Conservation (phyloP, 2,888 invertebrate genomes). For the Bembecia ichneumoniformis region DNA sequence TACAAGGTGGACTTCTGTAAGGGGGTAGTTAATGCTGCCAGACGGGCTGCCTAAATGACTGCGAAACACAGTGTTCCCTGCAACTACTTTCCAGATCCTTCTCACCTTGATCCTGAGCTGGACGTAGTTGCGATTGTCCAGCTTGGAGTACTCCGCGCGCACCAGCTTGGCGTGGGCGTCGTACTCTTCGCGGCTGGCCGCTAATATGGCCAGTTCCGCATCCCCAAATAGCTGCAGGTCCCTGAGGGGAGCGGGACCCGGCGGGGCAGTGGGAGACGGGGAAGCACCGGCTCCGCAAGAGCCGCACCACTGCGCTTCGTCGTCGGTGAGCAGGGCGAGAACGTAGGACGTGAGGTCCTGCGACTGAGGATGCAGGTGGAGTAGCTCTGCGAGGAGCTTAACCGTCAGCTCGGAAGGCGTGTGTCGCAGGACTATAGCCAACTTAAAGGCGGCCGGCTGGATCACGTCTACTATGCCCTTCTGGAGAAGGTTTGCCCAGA, state of each 20-base stretch:
- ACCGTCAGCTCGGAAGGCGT: slow-evolving; percentile 46
- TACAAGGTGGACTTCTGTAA: no score
- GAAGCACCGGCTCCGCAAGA: slow-evolving; percentile 29
- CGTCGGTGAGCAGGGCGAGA: slow-evolving; percentile 54
- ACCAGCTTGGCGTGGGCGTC: slow-evolving; percentile 20
- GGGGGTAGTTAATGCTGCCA: no score
- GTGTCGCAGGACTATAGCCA: slow-evolving; percentile 55
- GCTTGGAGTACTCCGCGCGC: slow-evolving; percentile 46
- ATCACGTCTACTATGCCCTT: slow-evolving; percentile 49
- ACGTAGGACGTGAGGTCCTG: slow-evolving; percentile 57
- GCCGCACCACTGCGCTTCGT: slow-evolving; percentile 41
- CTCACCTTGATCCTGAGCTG: not conserved
- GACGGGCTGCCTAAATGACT: no score
- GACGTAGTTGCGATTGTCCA: slow-evolving; percentile 36
- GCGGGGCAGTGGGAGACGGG: slow-evolving; percentile 43
- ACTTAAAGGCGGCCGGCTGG: slow-evolving; percentile 56
- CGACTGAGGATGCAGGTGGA: slow-evolving; percentile 49
- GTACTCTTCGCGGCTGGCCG: slow-evolving; percentile 41
- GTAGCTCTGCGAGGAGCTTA: slow-evolving; percentile 39
- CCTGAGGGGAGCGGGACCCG: slow-evolving; percentile 28
- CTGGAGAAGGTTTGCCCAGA: slow-evolving; percentile 47
- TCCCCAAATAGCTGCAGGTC: slow-evolving; percentile 29
- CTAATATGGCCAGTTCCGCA: slow-evolving; percentile 57
- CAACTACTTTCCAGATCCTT: no score
- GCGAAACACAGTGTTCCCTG: no score